Conservation (phyloP, 2,797 vertebrate genomes). For the Cheirogaleus major region DNA sequence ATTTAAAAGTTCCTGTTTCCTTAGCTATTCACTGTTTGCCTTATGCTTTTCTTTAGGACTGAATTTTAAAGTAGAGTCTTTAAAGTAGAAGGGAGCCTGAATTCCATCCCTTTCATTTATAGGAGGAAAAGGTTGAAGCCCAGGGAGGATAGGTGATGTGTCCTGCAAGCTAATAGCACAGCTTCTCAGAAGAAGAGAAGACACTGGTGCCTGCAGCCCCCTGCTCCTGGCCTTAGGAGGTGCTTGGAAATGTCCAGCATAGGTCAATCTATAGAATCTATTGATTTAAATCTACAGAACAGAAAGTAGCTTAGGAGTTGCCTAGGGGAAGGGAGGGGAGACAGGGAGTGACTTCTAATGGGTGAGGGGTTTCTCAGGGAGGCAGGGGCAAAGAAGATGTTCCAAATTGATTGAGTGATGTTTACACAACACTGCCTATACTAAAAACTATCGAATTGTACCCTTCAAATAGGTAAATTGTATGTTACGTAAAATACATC, state of each 20-base stretch:
- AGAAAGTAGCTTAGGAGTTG: not conserved
- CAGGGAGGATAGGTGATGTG: too few species aligned
- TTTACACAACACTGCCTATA: not conserved
- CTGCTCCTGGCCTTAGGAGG: not conserved
- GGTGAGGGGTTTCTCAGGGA: too few species aligned
- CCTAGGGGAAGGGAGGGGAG: not conserved
- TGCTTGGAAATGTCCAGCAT: not conserved
- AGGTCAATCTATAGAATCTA: not conserved
- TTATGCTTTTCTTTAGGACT: not conserved
- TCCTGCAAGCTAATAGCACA: not conserved
- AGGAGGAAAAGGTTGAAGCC: not conserved
- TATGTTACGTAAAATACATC: not conserved
- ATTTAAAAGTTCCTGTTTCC: not conserved
- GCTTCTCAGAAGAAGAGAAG: not conserved
- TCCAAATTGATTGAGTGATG: not conserved
- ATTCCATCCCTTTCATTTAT: not conserved
- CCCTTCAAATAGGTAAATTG: not conserved
- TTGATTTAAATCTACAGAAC: not conserved
- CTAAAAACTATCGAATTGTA: not conserved
- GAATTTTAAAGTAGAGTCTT: slow-evolving; percentile 20
- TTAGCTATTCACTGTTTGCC: not conserved
- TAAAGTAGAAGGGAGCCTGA: not conserved
- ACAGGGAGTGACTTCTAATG: not conserved
- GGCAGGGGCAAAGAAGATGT: not conserved
- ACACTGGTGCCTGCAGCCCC: not conserved